Evolutionary conservation across 2,113 vertebrate genomes (phyloP).

Genomic region (Alethe castanea): DNA sequence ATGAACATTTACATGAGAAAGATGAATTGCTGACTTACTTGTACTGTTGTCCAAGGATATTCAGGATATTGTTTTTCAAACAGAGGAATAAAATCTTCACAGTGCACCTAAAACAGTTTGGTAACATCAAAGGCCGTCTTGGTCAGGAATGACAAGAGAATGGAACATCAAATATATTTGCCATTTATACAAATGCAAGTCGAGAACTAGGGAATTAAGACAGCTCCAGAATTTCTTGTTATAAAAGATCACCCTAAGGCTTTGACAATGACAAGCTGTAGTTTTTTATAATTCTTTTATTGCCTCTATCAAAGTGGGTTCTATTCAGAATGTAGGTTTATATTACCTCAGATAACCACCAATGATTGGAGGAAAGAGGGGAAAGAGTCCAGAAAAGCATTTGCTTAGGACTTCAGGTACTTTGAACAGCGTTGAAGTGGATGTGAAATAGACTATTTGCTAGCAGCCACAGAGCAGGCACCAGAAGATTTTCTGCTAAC

Average conservation of each 20-base stretch:
- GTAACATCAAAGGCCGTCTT: not conserved
- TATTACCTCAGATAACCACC: not conserved
- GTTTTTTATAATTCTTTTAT: not conserved
- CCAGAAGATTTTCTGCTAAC: not conserved
- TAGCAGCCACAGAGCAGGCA: not conserved
- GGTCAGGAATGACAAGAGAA: not conserved
- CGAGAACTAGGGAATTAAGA: not conserved
- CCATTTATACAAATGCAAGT: not conserved
- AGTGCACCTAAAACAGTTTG: constrained; percentile 79
- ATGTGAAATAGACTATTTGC: not conserved
- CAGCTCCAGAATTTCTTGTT: not conserved
- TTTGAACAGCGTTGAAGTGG: not conserved
- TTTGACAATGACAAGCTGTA: not conserved
- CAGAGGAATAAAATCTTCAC: constrained; percentile 86
- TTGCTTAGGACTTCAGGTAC: not conserved
- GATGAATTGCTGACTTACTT: constrained; percentile 73
- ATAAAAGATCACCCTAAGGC: not conserved
- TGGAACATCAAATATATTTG: not conserved
- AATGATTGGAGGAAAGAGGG: not conserved
- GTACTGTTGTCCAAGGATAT: constrained; percentile 81
- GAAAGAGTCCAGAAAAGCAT: not conserved
- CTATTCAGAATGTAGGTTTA: not conserved
- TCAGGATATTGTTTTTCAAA: constrained; percentile 91
- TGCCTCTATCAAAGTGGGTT: not conserved
- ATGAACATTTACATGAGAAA: not conserved